These are phyloP conservation scores for Glossosoma conforme DNA, from an alignment of 1,140 invertebrate genomes.

Conservation along the genomic window DNA sequence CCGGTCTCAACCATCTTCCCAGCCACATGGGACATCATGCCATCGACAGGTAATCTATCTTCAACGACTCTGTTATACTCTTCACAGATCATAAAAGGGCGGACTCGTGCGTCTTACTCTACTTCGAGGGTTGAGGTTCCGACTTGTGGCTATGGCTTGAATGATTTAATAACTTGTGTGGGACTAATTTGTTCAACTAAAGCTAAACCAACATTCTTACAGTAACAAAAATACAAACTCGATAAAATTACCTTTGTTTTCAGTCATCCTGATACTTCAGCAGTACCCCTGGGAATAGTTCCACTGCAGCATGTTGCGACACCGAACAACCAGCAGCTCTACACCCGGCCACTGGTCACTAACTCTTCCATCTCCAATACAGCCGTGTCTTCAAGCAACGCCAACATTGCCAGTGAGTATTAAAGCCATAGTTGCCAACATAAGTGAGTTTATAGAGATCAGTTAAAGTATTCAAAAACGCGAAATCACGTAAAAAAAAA, in stretches of 20 bases:
- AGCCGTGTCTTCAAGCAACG: slow-evolving; percentile 27
- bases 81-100: too few relatives aligned
- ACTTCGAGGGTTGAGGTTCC: too few relatives aligned
- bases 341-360: slow-evolving; percentile 12
- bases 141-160: too few relatives aligned
- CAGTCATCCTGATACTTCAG: slow-evolving; percentile 24
- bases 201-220: too few relatives aligned
- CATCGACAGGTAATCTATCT: too few relatives aligned
- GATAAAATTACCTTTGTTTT: too few relatives aligned
- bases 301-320: not conserved
- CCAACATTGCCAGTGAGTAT: slow-evolving; percentile 9
- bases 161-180: too few relatives aligned
- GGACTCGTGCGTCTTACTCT: too few relatives aligned
- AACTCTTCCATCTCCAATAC: slow-evolving; percentile 24
- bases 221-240: too few relatives aligned
- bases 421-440: not conserved
- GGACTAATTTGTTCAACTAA: too few relatives aligned
- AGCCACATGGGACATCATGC: too few relatives aligned
- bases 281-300: slow-evolving; percentile 7
- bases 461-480: not conserved
- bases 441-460: not conserved
- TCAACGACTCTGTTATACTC: too few relatives aligned
- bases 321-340: slow-evolving; percentile 13
- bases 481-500: not conserved
- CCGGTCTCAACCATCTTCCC: slow-evolving; percentile 15